Evolutionary conservation across 2,113 vertebrate genomes (phyloP).

Genomic region (Girardinichthys multiradiatus): DNA sequence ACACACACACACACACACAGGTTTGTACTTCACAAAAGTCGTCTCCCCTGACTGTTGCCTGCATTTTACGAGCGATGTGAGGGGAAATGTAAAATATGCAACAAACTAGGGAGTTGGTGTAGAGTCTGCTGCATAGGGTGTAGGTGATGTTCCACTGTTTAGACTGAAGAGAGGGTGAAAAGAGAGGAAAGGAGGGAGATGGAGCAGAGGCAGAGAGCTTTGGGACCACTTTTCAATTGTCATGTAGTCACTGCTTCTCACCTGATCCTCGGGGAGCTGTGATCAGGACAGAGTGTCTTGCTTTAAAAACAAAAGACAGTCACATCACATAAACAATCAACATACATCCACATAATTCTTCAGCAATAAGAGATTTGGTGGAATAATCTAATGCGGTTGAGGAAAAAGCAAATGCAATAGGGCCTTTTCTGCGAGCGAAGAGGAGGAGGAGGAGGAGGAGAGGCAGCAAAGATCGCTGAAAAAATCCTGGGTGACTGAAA

Average conservation of each 20-base stretch:
- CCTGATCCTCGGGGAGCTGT: conserved; percentile 50
- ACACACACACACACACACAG: conserved; percentile 19
- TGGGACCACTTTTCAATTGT: conserved; percentile 71
- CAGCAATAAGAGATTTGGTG: conserved; percentile 23
- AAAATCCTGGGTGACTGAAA: conserved; percentile 68
- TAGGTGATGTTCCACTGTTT: conserved; percentile 74
- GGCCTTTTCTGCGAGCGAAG: conserved; percentile 32
- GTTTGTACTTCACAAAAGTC: conserved; percentile 61
- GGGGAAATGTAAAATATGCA: conserved; percentile 75
- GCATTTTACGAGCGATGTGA: conserved; percentile 67
- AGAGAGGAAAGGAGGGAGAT: conserved; percentile 18
- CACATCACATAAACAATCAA: conserved; percentile 33
- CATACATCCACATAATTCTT: conserved; percentile 17
- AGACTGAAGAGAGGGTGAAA: conserved; percentile 51
- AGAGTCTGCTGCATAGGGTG: conserved; percentile 54
- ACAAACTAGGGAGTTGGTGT: conserved; percentile 67
- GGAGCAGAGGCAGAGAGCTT: conserved; percentile 40
- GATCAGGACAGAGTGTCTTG: conserved; percentile 52
- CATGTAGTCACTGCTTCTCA: conserved; percentile 60
- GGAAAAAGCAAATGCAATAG: conserved; percentile 11
- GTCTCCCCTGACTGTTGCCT: conserved; percentile 74
- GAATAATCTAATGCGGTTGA: conserved; percentile 31
- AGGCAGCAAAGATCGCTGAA: conserved; percentile 17
- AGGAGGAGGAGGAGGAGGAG: conserved; percentile 26
- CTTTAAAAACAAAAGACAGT: conserved; percentile 29